Base-by-base conservation (phyloP, 1,140 invertebrate genomes). In the Brachionus rotundiformis region DNA sequence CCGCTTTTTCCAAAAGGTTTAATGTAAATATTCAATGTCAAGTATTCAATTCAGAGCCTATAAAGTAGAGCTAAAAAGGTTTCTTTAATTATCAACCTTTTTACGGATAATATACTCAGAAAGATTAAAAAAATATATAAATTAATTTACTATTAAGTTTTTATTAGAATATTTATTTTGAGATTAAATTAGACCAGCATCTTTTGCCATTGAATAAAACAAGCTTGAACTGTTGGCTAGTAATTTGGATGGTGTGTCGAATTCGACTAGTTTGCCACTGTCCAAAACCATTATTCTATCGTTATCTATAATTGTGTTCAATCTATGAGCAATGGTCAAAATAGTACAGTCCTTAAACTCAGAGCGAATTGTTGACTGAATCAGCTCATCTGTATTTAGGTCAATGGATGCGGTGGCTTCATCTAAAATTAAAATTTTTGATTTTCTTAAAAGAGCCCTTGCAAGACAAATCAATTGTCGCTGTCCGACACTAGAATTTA, bases 381-480 rank as follows among this genome's bases (percentile, higher is more conserved):
- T 86, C 31, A 88, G 85, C 23, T 83, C 84, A 82, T 90, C 89
- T 2, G 89, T 89, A 68, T 86, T 82, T 39, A 86, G 80, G 71
- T 89, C 89, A 68, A 89, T 86, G n/a, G 87, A 86, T 8, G 88
- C 88, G 31, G 88, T 89, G 3, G 88, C 88, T 83, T 89, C 88
- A 84, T 89, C 89, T 59, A 97, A 89, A 77, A 97, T 91, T 23
- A 97, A 90, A 61, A 98, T 91, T 88, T 92, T 92, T 86, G 93
- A 88, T 68, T 88, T 86, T 75, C 89, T 85, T 7, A 91, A 84
- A 31, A 91, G 84, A 11, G 90, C 90, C 82, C 90, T 84, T 2
- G 90, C 89, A 41, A 91, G 84, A 84, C 90, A 91, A 31, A 91
- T 84, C 36, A 91, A 85, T 84, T 91, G 90, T 77, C 88, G 84